Conservation (phyloP, 2,888 invertebrate species). For the Apomyelois bistriatella region DNA sequence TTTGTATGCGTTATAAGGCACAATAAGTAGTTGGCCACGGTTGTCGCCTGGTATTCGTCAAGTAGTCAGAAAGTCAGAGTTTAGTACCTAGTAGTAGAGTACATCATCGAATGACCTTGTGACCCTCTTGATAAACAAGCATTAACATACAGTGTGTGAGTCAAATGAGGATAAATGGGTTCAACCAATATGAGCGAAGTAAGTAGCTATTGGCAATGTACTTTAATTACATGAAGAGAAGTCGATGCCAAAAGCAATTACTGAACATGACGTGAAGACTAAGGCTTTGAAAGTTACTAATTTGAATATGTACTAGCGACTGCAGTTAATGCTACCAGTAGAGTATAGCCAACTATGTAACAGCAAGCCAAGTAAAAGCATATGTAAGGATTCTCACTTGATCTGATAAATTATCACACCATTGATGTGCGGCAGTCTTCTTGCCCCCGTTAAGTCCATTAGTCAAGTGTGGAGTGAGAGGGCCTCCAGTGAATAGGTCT, state of each 20-base stretch:
- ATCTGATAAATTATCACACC: slow-evolving; percentile 81
- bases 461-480: slow-evolving; percentile 66
- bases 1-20: too few species aligned
- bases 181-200: neutral
- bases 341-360: neutral
- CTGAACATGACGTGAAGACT: slow-evolving; percentile 3
- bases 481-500: slow-evolving; percentile 70
- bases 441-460: slow-evolving; percentile 77
- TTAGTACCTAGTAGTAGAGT: too few species aligned
- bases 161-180: slow-evolving; percentile 17
- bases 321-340: neutral
- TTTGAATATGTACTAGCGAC: slow-evolving; percentile 7
- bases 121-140: too few species aligned
- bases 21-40: too few species aligned
- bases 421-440: slow-evolving; percentile 77
- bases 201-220: neutral
- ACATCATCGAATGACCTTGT: too few species aligned
- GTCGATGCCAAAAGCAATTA: slow-evolving; percentile 1
- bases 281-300: neutral
- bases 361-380: slow-evolving; percentile 1
- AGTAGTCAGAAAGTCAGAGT: too few species aligned
- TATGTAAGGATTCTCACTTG: slow-evolving; percentile 69
- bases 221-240: neutral
- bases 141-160: neutral
- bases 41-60: too few species aligned